phyloP scores from a whole-genome alignment of 2,113 vertebrate species.

The Syrmaticus mikado region DNA sequence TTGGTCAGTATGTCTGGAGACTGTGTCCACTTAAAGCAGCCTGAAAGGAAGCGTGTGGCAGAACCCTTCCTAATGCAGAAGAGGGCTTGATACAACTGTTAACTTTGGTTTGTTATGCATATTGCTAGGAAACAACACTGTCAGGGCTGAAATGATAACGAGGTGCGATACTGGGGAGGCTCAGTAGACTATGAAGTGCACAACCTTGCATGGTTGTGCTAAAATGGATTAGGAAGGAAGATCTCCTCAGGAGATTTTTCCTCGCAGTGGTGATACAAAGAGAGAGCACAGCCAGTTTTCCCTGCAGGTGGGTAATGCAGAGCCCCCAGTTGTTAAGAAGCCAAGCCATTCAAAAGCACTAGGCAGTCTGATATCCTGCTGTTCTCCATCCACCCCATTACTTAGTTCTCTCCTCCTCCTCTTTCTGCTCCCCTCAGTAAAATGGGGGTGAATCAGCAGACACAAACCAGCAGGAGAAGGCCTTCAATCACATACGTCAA shows the following conservation, averaged over 20 bases:
- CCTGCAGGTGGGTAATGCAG: constrained; percentile 63
- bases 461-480: not conserved
- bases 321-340: constrained; percentile 49
- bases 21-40: not conserved
- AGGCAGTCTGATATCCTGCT: constrained; percentile 57
- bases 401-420: constrained; percentile 23
- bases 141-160: not conserved
- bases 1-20: not conserved
- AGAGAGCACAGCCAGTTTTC: constrained; percentile 69
- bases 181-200: constrained; percentile 42
- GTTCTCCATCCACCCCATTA: constrained; percentile 28
- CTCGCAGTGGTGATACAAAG: constrained; percentile 42
- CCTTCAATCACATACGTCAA: not conserved
- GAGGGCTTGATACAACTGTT: not conserved
- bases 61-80: not conserved
- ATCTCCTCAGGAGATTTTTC: constrained; percentile 53
- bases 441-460: constrained; percentile 54
- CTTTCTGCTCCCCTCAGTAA: not conserved
- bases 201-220: constrained; percentile 43
- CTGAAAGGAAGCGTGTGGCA: not conserved
- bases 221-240: constrained; percentile 37
- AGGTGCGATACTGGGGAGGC: constrained; percentile 25
- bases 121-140: not conserved
- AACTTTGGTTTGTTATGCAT: not conserved
- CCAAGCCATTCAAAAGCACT: constrained; percentile 52